phyloP scores from a whole-genome alignment of 1,140 invertebrate genomes.

The Cardiocondyla obscurior region DNA sequence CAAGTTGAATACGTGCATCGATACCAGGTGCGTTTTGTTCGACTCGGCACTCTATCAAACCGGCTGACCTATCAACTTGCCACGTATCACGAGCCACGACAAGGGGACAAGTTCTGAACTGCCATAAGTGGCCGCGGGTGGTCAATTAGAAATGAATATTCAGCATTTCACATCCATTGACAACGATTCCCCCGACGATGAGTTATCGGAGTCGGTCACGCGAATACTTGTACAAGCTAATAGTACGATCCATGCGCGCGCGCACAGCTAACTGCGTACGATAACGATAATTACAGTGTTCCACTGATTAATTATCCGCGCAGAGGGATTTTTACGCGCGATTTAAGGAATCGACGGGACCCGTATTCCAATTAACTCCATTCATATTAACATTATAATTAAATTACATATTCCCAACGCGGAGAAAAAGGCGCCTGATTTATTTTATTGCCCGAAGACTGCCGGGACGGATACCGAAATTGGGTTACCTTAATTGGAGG shows the following conservation, averaged over 20 bases:
- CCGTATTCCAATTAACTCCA: slow-evolving; percentile 1
- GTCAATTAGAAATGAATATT: slow-evolving; percentile 67
- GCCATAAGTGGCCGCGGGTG: slow-evolving; percentile 40
- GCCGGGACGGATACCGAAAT: slow-evolving; percentile 54
- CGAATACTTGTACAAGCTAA: slow-evolving; percentile 56
- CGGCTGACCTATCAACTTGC: slow-evolving; percentile 63
- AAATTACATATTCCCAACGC: not conserved
- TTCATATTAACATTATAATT: slow-evolving; percentile 24
- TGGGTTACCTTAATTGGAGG: slow-evolving; percentile 71
- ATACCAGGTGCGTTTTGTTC: slow-evolving; percentile 49
- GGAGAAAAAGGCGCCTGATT: slow-evolving; percentile 1
- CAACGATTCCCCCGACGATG: slow-evolving; percentile 34
- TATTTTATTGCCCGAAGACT: slow-evolving; percentile 27
- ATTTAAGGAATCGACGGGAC: not conserved
- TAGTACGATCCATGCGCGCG: slow-evolving; percentile 32
- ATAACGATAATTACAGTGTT: slow-evolving; percentile 62
- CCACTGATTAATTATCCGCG: slow-evolving; percentile 57
- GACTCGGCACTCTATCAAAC: slow-evolving; percentile 57
- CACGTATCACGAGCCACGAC: slow-evolving; percentile 21
- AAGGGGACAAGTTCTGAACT: slow-evolving; percentile 45
- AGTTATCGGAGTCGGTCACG: slow-evolving; percentile 54
- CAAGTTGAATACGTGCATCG: slow-evolving; percentile 74
- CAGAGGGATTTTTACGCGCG: slow-evolving; percentile 14
- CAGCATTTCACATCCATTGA: slow-evolving; percentile 61
- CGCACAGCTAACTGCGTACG: slow-evolving; percentile 8